Evolutionary conservation across 2,888 invertebrate genomes (phyloP).

Genomic region (Laothoe populi): DNA sequence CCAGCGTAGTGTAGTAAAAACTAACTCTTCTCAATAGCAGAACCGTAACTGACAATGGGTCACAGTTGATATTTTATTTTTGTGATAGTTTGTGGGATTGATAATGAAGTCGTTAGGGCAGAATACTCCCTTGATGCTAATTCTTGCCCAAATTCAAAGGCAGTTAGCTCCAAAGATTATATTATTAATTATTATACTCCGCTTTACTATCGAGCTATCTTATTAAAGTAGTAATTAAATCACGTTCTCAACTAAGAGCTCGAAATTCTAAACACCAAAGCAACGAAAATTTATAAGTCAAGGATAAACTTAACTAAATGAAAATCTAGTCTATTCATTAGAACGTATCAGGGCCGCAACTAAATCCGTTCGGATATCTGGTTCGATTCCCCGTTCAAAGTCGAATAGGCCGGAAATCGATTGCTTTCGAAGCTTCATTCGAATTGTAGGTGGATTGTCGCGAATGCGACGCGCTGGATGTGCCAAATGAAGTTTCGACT

Average conservation of each 20-base stretch:
- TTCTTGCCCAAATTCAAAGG: too few species aligned
- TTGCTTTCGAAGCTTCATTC: conserved; percentile 82
- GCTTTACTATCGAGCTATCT: background rate
- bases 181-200: too few species aligned
- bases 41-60: too few species aligned
- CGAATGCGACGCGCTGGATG: conserved; percentile 49
- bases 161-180: too few species aligned
- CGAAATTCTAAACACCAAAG: background rate
- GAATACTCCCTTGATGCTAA: too few species aligned
- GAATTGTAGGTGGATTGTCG: conserved; percentile 65
- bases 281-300: background rate
- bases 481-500: conserved; percentile 33
- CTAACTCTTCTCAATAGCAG: too few species aligned
- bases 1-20: too few species aligned
- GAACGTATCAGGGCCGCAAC: conserved; percentile 72
- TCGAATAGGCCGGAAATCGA: conserved; percentile 85
- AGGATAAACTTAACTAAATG: conserved; percentile 54
- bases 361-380: conserved; percentile 79
- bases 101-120: too few species aligned
- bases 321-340: conserved; percentile 72
- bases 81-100: too few species aligned
- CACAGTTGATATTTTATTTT: too few species aligned
- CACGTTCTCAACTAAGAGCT: background rate
- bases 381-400: conserved; percentile 83
- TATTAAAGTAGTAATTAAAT: background rate